A percentile compares a stretch with the other conserved stretches of the same genome.
Evolutionary conservation across 2,888 invertebrate species (phyloP).

Genomic region (Alsophila aescularia): DNA sequence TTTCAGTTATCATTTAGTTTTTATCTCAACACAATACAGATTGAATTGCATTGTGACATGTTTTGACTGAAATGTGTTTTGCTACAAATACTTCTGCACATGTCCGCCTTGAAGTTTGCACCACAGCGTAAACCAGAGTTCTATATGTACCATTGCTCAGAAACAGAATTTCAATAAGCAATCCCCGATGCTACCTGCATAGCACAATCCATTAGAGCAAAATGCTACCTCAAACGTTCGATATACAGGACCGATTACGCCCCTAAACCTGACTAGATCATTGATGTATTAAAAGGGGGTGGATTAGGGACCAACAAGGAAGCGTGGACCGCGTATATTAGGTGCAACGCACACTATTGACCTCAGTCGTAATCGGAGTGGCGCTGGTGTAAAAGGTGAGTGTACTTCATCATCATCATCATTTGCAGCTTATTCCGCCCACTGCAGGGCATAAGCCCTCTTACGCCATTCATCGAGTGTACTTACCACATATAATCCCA

Average conservation of each 20-base stretch:
- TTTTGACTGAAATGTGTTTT: not conserved
- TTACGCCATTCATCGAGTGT: too few relatives aligned
- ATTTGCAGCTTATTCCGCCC: too few relatives aligned
- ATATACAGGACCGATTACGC: constrained; percentile 25
- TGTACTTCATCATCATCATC: too few relatives aligned
- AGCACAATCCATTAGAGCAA: constrained; percentile 25
- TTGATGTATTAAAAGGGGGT: too few relatives aligned
- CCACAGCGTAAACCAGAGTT: not conserved
- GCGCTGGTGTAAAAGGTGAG: too few relatives aligned
- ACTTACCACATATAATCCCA: too few relatives aligned
- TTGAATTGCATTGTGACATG: not conserved
- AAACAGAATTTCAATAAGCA: constrained; percentile 23
- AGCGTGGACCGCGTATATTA: too few relatives aligned
- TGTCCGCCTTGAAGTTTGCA: not conserved
- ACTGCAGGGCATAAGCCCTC: too few relatives aligned
- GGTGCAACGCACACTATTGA: too few relatives aligned
- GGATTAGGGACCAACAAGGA: too few relatives aligned
- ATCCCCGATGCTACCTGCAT: constrained; percentile 14
- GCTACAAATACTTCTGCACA: not conserved
- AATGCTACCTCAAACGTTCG: constrained; percentile 17
- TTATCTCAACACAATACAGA: not conserved
- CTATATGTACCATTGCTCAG: constrained; percentile 6
- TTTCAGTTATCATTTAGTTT: too few relatives aligned
- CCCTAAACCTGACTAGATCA: constrained; percentile 12
- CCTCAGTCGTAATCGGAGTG: too few relatives aligned